Evolutionary conservation across 2,113 vertebrate genomes (phyloP).

Genomic region (Mellivora capensis): DNA sequence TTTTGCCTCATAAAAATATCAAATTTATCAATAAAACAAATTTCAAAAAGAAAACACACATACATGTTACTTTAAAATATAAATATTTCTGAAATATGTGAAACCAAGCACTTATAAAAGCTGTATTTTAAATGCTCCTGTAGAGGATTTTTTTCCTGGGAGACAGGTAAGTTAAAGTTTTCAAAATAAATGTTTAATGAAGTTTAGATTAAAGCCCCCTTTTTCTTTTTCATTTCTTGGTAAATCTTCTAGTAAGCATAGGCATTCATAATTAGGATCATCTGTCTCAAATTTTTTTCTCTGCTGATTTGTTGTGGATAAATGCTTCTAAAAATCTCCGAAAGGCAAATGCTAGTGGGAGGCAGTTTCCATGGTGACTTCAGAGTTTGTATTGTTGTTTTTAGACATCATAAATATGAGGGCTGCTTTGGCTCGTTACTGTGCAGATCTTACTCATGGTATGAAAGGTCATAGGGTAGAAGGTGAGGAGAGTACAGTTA

Average conservation of each 20-base stretch:
- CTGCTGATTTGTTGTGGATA: constrained; percentile 63
- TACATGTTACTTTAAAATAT: constrained; percentile 8
- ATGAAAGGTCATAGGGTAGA: not conserved
- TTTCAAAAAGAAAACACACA: constrained; percentile 24
- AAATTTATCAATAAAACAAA: constrained; percentile 41
- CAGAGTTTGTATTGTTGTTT: constrained; percentile 66
- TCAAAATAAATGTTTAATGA: constrained; percentile 59
- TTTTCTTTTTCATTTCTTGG: constrained; percentile 36
- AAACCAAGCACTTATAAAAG: constrained; percentile 31
- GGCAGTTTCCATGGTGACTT: constrained; percentile 73
- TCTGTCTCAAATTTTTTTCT: constrained; percentile 43
- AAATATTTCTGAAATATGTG: constrained; percentile 38
- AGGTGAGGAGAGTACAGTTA: not conserved
- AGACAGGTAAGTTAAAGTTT: constrained; percentile 41
- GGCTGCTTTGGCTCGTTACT: constrained; percentile 39
- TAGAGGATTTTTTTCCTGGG: constrained; percentile 16
- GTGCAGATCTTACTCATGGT: not conserved
- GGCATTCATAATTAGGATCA: constrained; percentile 56
- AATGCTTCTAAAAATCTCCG: constrained; percentile 69
- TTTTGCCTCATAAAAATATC: constrained; percentile 27
- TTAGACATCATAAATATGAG: constrained; percentile 62
- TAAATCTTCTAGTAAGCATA: constrained; percentile 35
- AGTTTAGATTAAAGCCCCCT: constrained; percentile 10
- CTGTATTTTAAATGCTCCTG: constrained; percentile 9
- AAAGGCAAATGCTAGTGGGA: constrained; percentile 66